phyloP scores from a whole-genome alignment of 1,140 invertebrate genomes.

The Babylonia areolata region DNA sequence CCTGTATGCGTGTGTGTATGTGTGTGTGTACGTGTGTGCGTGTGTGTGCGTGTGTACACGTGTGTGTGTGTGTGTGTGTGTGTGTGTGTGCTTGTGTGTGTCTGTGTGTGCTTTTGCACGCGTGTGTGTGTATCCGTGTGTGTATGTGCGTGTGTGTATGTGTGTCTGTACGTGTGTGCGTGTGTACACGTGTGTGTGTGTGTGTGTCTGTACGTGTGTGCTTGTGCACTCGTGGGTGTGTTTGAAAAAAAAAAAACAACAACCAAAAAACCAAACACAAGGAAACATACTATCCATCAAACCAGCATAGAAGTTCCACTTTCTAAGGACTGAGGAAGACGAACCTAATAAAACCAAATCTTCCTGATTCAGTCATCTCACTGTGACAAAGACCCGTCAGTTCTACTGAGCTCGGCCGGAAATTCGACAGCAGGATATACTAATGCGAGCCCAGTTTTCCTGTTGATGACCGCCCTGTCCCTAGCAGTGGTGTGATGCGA shows the following conservation, averaged over 20 bases:
- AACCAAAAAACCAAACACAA: too few relatives aligned
- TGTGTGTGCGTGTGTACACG: slow-evolving; percentile 17
- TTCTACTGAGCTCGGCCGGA: too few relatives aligned
- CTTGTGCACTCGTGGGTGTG: not conserved
- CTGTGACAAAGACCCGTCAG: too few relatives aligned
- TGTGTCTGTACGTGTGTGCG: slow-evolving; percentile 13
- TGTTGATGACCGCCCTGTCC: too few relatives aligned
- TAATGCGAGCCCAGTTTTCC: too few relatives aligned
- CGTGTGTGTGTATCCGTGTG: slow-evolving; percentile 9
- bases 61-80: slow-evolving; percentile 18
- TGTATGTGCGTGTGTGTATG: slow-evolving; percentile 11
- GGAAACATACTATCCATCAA: too few relatives aligned
- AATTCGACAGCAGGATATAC: too few relatives aligned
- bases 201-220: not conserved
- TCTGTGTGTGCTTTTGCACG: not conserved
- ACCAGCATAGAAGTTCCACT: too few relatives aligned
- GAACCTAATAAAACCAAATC: too few relatives aligned
- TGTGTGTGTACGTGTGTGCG: slow-evolving; percentile 15
- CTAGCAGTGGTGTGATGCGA: too few relatives aligned
- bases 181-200: not conserved
- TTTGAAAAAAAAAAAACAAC: not conserved
- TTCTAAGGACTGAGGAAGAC: too few relatives aligned
- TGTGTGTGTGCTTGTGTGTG: slow-evolving; percentile 15
- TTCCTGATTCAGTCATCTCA: too few relatives aligned
- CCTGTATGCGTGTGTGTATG: slow-evolving; percentile 16